phyloP scores from a whole-genome alignment of 23 tunicate genomes.

The Phallusia fumigata region DNA sequence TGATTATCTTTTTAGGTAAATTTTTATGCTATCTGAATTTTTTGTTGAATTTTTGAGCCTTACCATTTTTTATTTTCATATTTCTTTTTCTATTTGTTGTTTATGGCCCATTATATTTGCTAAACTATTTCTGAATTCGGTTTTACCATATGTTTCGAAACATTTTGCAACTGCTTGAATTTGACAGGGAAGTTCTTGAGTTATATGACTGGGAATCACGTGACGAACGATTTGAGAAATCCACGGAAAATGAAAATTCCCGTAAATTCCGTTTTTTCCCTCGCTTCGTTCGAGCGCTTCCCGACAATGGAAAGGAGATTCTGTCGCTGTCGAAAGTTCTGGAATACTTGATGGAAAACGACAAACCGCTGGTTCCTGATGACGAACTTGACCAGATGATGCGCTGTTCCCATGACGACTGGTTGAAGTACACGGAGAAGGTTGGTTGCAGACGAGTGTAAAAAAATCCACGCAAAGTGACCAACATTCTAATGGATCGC shows the following conservation, averaged over 20 bases:
- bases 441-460: too few relatives aligned
- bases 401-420: conserved; percentile 70
- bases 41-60: too few relatives aligned
- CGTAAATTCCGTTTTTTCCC: conserved; percentile 94
- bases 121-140: too few relatives aligned
- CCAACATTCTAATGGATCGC: too few relatives aligned
- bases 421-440: conserved; percentile 64
- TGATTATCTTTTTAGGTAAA: conserved; percentile 83
- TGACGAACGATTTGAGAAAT: conserved; percentile 10
- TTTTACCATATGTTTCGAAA: too few relatives aligned
- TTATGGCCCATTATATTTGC: too few relatives aligned
- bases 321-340: conserved; percentile 82
- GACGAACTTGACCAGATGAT: conserved; percentile 51
- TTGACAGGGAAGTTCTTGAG: conserved; percentile 75
- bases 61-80: too few relatives aligned
- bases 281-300: conserved; percentile 72
- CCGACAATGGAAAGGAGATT: conserved; percentile 88
- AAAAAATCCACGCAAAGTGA: too few relatives aligned
- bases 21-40: too few relatives aligned
- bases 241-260: conserved; percentile 24
- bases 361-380: conserved; percentile 77
- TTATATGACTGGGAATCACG: conserved; percentile 87
- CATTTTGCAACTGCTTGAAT: neutral
- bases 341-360: conserved; percentile 71
- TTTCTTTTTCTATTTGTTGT: too few relatives aligned